Evolutionary conservation across 2,888 invertebrate genomes (phyloP).

Genomic region (Aethes cnicana): DNA sequence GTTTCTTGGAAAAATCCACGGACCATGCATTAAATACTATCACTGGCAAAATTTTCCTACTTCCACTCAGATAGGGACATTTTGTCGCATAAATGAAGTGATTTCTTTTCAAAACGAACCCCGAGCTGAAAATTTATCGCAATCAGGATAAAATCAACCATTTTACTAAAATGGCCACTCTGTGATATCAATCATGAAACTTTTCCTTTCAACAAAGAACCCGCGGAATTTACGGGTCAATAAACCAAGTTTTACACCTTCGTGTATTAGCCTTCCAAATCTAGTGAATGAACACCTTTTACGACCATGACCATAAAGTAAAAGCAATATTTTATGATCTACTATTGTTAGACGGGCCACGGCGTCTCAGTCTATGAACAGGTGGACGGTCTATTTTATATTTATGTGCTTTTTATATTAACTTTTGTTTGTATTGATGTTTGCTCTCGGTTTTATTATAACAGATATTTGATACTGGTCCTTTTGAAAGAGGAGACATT

Average conservation of each 20-base stretch:
- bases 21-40: too few relatives aligned
- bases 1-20: too few relatives aligned
- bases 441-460: background rate
- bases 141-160: slow-evolving; percentile 12
- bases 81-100: too few relatives aligned
- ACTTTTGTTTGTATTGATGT: background rate
- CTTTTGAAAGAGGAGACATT: background rate
- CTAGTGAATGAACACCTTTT: slow-evolving; percentile 34
- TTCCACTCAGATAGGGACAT: too few relatives aligned
- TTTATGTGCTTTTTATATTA: background rate
- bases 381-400: slow-evolving; percentile 13
- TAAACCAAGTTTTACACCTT: slow-evolving; percentile 49
- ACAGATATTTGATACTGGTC: background rate
- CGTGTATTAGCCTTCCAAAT: slow-evolving; percentile 34
- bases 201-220: slow-evolving; percentile 49
- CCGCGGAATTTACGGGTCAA: slow-evolving; percentile 51
- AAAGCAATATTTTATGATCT: slow-evolving; percentile 27
- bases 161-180: slow-evolving; percentile 12
- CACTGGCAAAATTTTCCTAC: too few relatives aligned
- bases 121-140: background rate
- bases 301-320: slow-evolving; percentile 21
- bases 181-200: slow-evolving; percentile 31
- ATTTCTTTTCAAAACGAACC: too few relatives aligned
- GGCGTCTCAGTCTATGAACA: slow-evolving; percentile 9
- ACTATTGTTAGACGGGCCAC: slow-evolving; percentile 8